Conservation (phyloP, 2,797 vertebrate species). For the Crypturellus tataupa region DNA sequence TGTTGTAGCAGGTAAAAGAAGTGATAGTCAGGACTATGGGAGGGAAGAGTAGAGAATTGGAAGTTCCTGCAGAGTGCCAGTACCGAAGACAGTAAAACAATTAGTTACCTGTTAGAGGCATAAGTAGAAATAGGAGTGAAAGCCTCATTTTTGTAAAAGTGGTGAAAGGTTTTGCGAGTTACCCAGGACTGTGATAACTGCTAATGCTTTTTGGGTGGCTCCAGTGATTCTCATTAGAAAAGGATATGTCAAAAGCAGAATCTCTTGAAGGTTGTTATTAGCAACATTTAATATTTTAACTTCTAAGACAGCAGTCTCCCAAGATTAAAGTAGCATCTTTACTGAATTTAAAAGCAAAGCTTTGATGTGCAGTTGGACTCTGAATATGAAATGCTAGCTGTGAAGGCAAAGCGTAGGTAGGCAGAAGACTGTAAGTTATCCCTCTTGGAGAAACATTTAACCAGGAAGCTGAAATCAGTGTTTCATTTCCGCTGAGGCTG, state of each 20-base stretch:
- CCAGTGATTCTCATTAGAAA: conserved; percentile 30
- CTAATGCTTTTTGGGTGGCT: neutral
- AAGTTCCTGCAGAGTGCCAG: neutral
- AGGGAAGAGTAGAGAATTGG: neutral
- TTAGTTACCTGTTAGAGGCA: neutral
- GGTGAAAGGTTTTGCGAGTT: neutral
- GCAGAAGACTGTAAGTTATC: neutral
- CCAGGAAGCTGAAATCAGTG: neutral
- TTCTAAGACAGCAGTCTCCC: conserved; percentile 27
- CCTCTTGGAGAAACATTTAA: neutral
- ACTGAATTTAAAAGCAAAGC: conserved; percentile 38
- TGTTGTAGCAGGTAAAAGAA: neutral
- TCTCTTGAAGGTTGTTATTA: conserved; percentile 9
- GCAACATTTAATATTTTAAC: neutral
- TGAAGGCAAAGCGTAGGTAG: neutral
- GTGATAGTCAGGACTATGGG: neutral
- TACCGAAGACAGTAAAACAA: neutral
- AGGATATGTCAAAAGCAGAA: conserved; percentile 10
- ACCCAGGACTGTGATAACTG: neutral
- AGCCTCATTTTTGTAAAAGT: neutral
- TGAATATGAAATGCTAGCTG: conserved; percentile 7
- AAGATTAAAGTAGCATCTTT: conserved; percentile 46
- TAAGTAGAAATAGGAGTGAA: neutral
- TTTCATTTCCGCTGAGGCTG: neutral
- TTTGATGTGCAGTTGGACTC: conserved; percentile 52